Evolutionary conservation across 2,888 invertebrate species (phyloP), one percentile per base, ranked within the genome.

Genomic region (Machimus atricapillus): DNA sequence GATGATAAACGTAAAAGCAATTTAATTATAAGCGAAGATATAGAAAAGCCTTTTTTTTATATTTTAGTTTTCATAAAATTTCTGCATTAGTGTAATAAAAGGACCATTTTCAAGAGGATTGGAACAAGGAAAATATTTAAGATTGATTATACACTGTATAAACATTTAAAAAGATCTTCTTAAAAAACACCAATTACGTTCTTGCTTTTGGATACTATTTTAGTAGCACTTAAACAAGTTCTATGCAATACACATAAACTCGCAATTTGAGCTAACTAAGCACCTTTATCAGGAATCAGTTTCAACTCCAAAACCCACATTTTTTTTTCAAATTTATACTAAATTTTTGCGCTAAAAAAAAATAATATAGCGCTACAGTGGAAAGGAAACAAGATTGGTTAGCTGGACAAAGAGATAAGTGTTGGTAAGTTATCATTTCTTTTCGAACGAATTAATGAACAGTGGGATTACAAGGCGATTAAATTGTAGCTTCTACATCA

Each of bases 1-100:
- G 87, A 87, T 89, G 85, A 43, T 46, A 43, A 78, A 78, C 78
- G 40, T 78, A 78, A 78, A 78, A 78, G 40, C 46, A 78, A 40
- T 78, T 78, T 43, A 78, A 40, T 78, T 78, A 78, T 40, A 78
- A 78, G 76, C 66, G 66, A 66, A 66, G 76, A 37, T 76, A 78
- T 78, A 78, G 12, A 76, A 76, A 66, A 66, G 27, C 66, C 66
- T 66, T 66, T 66, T n/a, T 58, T 66, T 66, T 66, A 66, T 66
- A 66, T 23, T 66, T 66, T 66, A 23, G 40, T 78, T 78, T 78
- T 23, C 23, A 78, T 40, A 46, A 78, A 78, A 78, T 78, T 9
- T 31, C 37, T 37, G 34, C n/a, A 76, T 76, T 34, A 76, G 34
- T 37, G 8, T 34, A 76, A 34, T n/a, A 76, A 16, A 34, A 14